phyloP scores from a whole-genome alignment of 2,888 invertebrate species.

The Molorchus minor region DNA sequence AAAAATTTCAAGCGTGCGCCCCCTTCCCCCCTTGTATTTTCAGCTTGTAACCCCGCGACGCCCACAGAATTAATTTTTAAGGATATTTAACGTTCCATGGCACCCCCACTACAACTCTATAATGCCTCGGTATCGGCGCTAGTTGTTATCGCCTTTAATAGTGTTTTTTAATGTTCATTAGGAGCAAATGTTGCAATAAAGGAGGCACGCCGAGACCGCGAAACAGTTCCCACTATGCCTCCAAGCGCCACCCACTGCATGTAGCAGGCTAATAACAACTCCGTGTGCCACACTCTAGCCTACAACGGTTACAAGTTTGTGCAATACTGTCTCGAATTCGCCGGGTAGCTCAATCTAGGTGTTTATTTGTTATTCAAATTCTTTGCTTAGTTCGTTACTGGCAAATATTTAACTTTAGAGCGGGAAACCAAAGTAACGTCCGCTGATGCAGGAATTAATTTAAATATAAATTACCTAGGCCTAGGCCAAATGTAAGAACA shows the following conservation, averaged over 20 bases:
- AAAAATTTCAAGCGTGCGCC: too few species aligned
- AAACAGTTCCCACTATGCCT: constrained; percentile 22
- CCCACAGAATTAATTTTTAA: too few species aligned
- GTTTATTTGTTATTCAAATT: constrained; percentile 25
- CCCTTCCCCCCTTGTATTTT: too few species aligned
- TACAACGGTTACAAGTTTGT: constrained; percentile 1
- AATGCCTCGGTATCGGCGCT: too few species aligned
- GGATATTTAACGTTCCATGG: too few species aligned
- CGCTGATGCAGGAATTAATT: constrained; percentile 2
- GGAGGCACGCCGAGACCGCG: constrained; percentile 20
- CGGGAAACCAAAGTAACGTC: constrained; percentile 1
- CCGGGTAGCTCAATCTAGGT: constrained; percentile 15
- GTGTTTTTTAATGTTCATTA: constrained; percentile 8
- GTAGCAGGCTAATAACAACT: constrained; percentile 29
- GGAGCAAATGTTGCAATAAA: constrained; percentile 8
- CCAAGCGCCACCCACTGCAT: constrained; percentile 35
- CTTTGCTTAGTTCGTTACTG: constrained; percentile 13
- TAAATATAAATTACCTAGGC: constrained; percentile 12
- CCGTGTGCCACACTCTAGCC: constrained; percentile 26
- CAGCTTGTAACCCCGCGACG: too few species aligned
- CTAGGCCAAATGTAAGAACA: background rate
- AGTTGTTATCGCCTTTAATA: constrained; percentile 4
- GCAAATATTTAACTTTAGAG: constrained; percentile 1
- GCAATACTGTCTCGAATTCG: constrained; percentile 24
- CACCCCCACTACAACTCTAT: too few species aligned